phyloP scores from a whole-genome alignment of 2,888 invertebrate genomes.

The Phyllotreta cruciferae region DNA sequence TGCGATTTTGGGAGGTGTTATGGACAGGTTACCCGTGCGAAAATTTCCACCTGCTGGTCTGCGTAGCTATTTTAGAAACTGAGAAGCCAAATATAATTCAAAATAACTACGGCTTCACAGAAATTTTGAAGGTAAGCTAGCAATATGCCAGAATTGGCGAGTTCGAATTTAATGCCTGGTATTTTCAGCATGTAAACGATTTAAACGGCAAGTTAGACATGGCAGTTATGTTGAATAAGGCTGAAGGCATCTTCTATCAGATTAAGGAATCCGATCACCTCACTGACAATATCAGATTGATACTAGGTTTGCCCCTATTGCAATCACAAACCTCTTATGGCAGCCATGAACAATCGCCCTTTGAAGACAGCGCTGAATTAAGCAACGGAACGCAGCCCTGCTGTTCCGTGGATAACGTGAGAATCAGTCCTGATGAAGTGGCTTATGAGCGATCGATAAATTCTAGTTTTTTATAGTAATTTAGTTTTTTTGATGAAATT shows the following conservation, averaged over 20 bases:
- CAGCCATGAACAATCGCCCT: conserved; percentile 46
- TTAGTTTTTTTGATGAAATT: not conserved
- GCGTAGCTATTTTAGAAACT: conserved; percentile 90
- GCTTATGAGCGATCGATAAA: conserved; percentile 67
- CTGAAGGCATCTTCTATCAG: conserved; percentile 93
- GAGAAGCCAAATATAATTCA: conserved; percentile 89
- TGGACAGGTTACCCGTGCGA: conserved; percentile 95
- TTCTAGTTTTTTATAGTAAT: conserved; percentile 62
- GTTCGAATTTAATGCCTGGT: not conserved
- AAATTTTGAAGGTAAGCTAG: conserved; percentile 83
- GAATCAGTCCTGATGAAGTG: conserved; percentile 62
- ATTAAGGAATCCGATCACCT: conserved; percentile 75
- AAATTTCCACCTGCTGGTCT: conserved; percentile 94
- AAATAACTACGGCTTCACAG: conserved; percentile 92
- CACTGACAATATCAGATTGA: conserved; percentile 73
- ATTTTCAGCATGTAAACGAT: conserved; percentile 91
- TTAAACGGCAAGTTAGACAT: conserved; percentile 87
- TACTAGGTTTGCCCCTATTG: conserved; percentile 69
- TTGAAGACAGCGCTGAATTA: conserved; percentile 43
- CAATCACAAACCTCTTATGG: conserved; percentile 38
- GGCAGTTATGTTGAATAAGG: conserved; percentile 79
- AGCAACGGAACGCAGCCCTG: conserved; percentile 48
- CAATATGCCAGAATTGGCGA: not conserved
- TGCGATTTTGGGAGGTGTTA: conserved; percentile 93
- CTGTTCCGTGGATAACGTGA: conserved; percentile 48